A percentile compares a stretch with the other conserved stretches of the same genome.
These are phyloP conservation scores for Tor tambroides DNA, from an alignment of 2,113 vertebrate species.

Conservation along the genomic window DNA sequence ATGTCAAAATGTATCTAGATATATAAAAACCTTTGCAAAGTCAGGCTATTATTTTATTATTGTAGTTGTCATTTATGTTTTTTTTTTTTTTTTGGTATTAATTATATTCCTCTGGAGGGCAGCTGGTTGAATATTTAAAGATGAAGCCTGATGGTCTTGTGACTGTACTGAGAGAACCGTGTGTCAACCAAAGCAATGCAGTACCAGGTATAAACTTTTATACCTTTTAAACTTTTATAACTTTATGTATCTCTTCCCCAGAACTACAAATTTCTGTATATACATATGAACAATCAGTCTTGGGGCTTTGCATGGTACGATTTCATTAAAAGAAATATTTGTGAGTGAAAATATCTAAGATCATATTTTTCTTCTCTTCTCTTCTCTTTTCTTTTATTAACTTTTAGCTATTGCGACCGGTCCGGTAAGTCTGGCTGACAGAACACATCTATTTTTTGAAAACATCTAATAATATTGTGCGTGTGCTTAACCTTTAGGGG, in stretches of 20 bases:
- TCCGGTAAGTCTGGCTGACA: constrained; percentile 62
- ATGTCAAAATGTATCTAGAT: no score
- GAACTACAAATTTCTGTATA: no score
- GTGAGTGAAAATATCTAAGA: neutral
- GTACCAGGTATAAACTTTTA: constrained; percentile 54
- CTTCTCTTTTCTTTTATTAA: constrained; percentile 59
- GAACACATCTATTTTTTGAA: neutral
- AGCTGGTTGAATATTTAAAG: constrained; percentile 96
- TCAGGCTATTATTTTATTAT: neutral
- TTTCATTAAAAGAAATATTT: neutral
- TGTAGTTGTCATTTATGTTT: neutral
- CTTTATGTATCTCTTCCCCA: no score
- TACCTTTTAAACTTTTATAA: no score
- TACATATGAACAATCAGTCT: neutral
- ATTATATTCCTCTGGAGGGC: neutral
- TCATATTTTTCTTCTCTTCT: neutral
- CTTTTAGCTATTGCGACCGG: constrained; percentile 57
- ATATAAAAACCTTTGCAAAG: no score
- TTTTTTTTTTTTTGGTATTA: no score
- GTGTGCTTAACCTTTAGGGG: neutral
- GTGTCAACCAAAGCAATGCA: constrained; percentile 75
- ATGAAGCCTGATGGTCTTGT: constrained; percentile 91
- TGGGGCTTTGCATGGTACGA: neutral
- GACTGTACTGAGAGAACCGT: constrained; percentile 82
- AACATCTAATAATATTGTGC: constrained; percentile 8